Base-by-base conservation (phyloP, 2,797 vertebrate species). In the Falco novaeseelandiae region DNA sequence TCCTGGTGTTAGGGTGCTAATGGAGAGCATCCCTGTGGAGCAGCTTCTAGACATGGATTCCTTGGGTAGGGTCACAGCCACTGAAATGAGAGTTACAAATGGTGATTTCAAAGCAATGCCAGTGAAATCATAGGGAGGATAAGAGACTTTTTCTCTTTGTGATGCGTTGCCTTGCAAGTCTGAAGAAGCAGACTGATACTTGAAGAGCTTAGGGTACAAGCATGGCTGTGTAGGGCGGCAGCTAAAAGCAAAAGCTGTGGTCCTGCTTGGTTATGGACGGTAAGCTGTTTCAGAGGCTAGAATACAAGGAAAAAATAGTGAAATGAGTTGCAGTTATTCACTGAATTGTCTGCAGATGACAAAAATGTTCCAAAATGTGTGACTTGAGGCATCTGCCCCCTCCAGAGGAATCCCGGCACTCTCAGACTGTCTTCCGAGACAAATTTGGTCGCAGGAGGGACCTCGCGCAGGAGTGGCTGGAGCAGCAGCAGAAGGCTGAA, bases 361-460 rank as follows among this genome's bases (percentile, higher is more conserved):
- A 7, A 34, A 34, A 44, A 14, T 2, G 8, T 57, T 46, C 30
- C n/a, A 12, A 3, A 20, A 6, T 0, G 7, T 2, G 12, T 93
- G 91, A 87, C 65, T 16, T 3, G 38, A 69, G 55, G 14, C 17
- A 0, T 54, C 26, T 96, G 10, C 27, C 14, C 58, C 46, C 34
- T 36, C 19, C 93, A 99, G 99, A 98, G 96, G 98, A 98, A 58
- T 99, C 99, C 30, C 98, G 98, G 11, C 97, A 98, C 32, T 98
- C 98, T 1, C 96, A 99, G 97, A 99, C 99, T 0, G 87, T 99
- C 69, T 99, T 99, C 97, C 98, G 99, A 96, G 99, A 99, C 97
- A 99, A 99, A 94, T 98, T 96, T 0, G 99, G 99, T 44, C 99
- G 98, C 95, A 99, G 89, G 95, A 98, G 99, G 66, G 98, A 99